phyloP scores from a whole-genome alignment of 2,888 invertebrate genomes.

The Ophion ellenae region DNA sequence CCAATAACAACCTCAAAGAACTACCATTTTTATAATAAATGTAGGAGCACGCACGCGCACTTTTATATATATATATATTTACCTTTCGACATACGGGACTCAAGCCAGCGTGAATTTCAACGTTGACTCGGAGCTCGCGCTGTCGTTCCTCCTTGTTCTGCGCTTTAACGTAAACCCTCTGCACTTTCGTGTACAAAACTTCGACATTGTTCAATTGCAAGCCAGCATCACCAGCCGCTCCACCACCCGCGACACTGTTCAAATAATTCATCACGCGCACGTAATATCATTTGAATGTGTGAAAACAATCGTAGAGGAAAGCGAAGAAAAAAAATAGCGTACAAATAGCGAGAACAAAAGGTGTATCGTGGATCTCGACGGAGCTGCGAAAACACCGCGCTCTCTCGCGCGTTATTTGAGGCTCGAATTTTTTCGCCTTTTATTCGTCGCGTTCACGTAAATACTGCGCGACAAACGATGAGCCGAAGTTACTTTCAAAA shows the following conservation, averaged over 20 bases:
- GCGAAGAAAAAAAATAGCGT: not conserved
- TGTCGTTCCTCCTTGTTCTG: constrained; percentile 82
- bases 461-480: constrained; percentile 63
- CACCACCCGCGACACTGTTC: constrained; percentile 76
- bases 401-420: constrained; percentile 36
- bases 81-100: constrained; percentile 83
- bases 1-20: not conserved
- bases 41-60: not conserved
- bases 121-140: constrained; percentile 80
- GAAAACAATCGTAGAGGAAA: not conserved
- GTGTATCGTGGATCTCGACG: constrained; percentile 16
- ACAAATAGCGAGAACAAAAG: not conserved
- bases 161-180: constrained; percentile 81
- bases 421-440: constrained; percentile 64
- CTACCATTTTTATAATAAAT: not conserved
- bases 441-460: constrained; percentile 70
- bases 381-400: not conserved
- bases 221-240: constrained; percentile 76
- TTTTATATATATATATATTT: constrained; percentile 31
- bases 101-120: constrained; percentile 81
- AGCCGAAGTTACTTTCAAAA: constrained; percentile 73
- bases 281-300: constrained; percentile 59
- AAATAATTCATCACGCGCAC: constrained; percentile 79
- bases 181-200: constrained; percentile 80
- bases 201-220: constrained; percentile 82